A percentile compares a stretch with the other conserved stretches of the same genome.
Evolutionary conservation across 1,140 invertebrate genomes (phyloP).

Genomic region (Phthorimaea operculella): DNA sequence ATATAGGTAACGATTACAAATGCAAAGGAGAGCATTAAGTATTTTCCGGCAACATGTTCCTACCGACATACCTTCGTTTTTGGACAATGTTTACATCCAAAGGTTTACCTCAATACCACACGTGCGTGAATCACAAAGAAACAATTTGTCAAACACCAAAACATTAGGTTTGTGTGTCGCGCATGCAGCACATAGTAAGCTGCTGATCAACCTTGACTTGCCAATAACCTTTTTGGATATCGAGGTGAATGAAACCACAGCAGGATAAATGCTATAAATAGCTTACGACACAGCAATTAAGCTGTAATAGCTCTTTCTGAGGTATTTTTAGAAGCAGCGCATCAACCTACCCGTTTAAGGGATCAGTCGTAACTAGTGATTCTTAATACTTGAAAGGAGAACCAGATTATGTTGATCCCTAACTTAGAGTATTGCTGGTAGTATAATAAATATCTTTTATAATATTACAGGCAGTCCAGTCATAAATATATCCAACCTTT

Average conservation of each 20-base stretch:
- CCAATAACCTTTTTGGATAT: constrained; percentile 4
- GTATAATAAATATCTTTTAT: too few species aligned
- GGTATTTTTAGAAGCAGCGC: too few species aligned
- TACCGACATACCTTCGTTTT: background rate
- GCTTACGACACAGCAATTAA: background rate
- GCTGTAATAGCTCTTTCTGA: background rate
- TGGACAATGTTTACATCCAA: background rate
- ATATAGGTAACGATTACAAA: too few species aligned
- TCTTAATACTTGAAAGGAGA: too few species aligned
- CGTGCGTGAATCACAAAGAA: background rate
- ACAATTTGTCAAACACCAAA: background rate
- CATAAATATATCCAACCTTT: too few species aligned
- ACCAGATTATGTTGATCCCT: too few species aligned
- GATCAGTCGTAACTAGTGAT: too few species aligned
- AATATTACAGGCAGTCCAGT: too few species aligned
- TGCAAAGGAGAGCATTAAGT: too few species aligned
- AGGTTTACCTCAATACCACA: background rate
- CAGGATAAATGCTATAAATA: background rate
- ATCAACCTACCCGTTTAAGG: too few species aligned
- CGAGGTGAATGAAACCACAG: background rate
- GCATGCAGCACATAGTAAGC: background rate
- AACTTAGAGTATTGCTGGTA: too few species aligned
- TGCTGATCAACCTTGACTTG: constrained; percentile 2
- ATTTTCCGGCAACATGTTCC: too few species aligned
- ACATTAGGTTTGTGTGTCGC: constrained; percentile 8